Base-by-base conservation (phyloP, 37 sponge, comb jelly and placozoan genomes). In the Oscarella lobularis region DNA sequence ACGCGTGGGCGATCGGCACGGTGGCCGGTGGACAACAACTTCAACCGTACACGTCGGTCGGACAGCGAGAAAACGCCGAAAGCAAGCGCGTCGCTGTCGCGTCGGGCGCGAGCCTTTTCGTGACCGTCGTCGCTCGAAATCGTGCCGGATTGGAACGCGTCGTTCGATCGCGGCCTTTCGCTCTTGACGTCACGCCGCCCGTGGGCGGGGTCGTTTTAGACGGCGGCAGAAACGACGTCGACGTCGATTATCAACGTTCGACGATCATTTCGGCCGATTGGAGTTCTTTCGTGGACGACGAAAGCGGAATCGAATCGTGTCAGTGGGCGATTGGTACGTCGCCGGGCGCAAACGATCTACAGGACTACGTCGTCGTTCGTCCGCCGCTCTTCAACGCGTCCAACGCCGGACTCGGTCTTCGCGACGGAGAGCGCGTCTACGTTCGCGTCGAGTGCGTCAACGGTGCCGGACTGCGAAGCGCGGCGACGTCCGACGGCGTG, bases 141-240 rank as follows among this genome's bases (percentile, higher is more conserved):
- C n/a, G 77, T 37, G 87, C 90, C 20, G 82, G 87, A 0, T 33
- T 75, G 60, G 68, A 60, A 37, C 40, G 66, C 2, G 34, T 86
- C 41, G 77, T 86, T 32, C 65, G 81, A n/a, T 86, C 84, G 4
- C 38, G 39, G 0, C 40, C 67, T 0, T 74, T 73, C 67, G n/a
- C 40, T 33, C 77, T 86, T 1, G 91, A 90, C 74, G 40, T 81
- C 1, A 83, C 91, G 2, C 85, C 84, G 6, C 91, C 91, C 1
- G 35, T 34, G 0, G n/a, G 5, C 31, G 39, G 54, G 3, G 80
- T 31, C 0, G 76, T 80, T 37, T 40, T 69, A 35, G 89, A 82
- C 39, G 77, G 80, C 0, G 54, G 14, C 0, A 48, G 14, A 48
- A 76, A 70, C 2, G 82, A 66, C 0, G 74, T 32, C 3, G 87